phyloP scores from a whole-genome alignment of 2,888 invertebrate genomes.

The Dryobota labecula region DNA sequence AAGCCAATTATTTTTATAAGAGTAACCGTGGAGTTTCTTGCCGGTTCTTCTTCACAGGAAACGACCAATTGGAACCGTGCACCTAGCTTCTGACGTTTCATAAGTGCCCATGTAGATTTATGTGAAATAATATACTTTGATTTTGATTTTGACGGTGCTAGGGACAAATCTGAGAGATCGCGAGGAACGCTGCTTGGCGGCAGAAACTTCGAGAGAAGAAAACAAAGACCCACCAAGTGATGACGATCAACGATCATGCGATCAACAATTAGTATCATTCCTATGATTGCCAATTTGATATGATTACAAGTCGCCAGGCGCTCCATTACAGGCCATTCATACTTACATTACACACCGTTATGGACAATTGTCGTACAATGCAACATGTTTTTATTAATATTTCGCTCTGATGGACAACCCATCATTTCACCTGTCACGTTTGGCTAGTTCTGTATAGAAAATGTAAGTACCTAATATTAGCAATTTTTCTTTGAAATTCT shows the following conservation, averaged over 20 bases:
- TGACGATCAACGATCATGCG: not conserved
- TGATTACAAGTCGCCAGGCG: conserved; percentile 16
- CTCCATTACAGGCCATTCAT: conserved; percentile 9
- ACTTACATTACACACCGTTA: not conserved
- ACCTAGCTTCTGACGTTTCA: too few species aligned
- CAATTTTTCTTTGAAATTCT: conserved; percentile 29
- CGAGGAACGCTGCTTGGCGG: not conserved
- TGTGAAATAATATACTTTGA: too few species aligned
- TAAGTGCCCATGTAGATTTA: too few species aligned
- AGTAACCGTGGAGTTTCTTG: too few species aligned
- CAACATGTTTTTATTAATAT: conserved; percentile 22
- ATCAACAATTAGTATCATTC: conserved; percentile 6
- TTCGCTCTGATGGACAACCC: conserved; percentile 16
- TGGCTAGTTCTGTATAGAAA: conserved; percentile 44
- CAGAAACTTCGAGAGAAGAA: not conserved
- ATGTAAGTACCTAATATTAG: conserved; percentile 13
- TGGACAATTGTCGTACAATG: conserved; percentile 17
- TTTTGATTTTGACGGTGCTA: too few species aligned
- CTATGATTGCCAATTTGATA: conserved; percentile 13
- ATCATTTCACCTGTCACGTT: conserved; percentile 48
- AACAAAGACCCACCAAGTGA: not conserved
- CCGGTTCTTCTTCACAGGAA: too few species aligned
- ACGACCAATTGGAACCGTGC: too few species aligned
- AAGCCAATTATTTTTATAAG: too few species aligned
- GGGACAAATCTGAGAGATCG: not conserved